Conservation (phyloP, 64 coral and sea anemone species). For the Acropora tenuis region DNA sequence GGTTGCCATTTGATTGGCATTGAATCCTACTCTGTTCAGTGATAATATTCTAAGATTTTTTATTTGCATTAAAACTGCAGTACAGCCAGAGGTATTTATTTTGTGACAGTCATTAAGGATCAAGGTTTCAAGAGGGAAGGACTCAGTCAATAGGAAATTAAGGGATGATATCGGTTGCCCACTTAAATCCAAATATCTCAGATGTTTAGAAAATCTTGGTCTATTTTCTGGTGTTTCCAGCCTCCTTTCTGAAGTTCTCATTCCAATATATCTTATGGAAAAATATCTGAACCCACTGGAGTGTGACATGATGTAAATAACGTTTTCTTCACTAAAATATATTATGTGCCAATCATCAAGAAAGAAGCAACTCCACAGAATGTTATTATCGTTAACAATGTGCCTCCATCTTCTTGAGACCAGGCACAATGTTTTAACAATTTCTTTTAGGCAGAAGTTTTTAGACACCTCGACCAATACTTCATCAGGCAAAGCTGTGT, state of each 20-base stretch:
- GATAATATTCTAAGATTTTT: slow-evolving; percentile 60
- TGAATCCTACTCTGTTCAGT: slow-evolving; percentile 63
- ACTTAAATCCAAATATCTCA: slow-evolving; percentile 70
- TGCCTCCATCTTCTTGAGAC: slow-evolving; percentile 61
- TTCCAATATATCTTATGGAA: slow-evolving; percentile 61
- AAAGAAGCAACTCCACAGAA: slow-evolving; percentile 60
- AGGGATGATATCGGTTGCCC: slow-evolving; percentile 61
- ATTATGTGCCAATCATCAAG: slow-evolving; percentile 60
- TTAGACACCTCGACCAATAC: slow-evolving; percentile 70
- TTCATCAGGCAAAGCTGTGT: slow-evolving; percentile 72
- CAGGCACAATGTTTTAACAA: slow-evolving; percentile 63
- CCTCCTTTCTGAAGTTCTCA: slow-evolving; percentile 61
- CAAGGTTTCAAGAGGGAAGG: slow-evolving; percentile 61
- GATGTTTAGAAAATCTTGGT: slow-evolving; percentile 58
- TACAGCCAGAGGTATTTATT: slow-evolving; percentile 58
- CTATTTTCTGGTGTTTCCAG: slow-evolving; percentile 51
- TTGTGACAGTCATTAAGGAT: slow-evolving; percentile 64
- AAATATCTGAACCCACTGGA: slow-evolving; percentile 71
- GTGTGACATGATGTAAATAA: slow-evolving; percentile 50
- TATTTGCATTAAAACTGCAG: slow-evolving; percentile 55
- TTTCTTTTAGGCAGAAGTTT: slow-evolving; percentile 60
- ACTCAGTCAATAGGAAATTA: slow-evolving; percentile 58
- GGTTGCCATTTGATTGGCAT: slow-evolving; percentile 54
- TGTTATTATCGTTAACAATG: slow-evolving; percentile 53
- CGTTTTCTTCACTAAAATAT: slow-evolving; percentile 50